Conservation (phyloP, 2,113 vertebrate genomes). For the Hemichromis elongatus region DNA sequence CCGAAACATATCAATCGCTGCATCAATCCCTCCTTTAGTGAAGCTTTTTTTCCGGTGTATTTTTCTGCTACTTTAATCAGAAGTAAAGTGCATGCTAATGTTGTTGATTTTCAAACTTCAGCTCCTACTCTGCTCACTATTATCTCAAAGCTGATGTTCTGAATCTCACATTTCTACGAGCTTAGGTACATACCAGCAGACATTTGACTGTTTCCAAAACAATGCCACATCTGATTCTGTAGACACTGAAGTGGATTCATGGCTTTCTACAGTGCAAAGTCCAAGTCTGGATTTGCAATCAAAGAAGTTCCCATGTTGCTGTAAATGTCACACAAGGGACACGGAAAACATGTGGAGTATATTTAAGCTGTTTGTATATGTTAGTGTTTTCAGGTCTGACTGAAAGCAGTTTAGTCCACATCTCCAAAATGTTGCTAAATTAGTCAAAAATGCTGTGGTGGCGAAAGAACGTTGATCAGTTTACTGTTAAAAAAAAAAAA, state of each 20-base stretch:
- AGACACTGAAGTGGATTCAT: too few relatives aligned
- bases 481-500: neutral
- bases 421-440: neutral
- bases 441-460: neutral
- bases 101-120: neutral
- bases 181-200: neutral
- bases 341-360: slow-evolving; percentile 37
- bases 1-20: neutral
- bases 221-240: neutral
- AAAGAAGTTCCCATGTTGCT: slow-evolving; percentile 26
- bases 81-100: neutral
- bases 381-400: neutral
- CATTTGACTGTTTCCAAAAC: slow-evolving; percentile 17
- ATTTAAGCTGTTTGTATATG: slow-evolving; percentile 5
- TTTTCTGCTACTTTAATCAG: neutral
- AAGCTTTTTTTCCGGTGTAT: neutral
- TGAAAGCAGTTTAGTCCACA: neutral
- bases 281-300: slow-evolving; percentile 41
- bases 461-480: neutral
- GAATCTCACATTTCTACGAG: neutral
- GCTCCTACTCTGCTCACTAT: neutral
- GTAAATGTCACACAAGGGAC: slow-evolving; percentile 39
- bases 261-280: too few relatives aligned
- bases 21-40: neutral
- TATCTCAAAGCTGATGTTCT: neutral